phyloP scores from a whole-genome alignment of 1,140 invertebrate genomes.

The Leptoteleia sp. region DNA sequence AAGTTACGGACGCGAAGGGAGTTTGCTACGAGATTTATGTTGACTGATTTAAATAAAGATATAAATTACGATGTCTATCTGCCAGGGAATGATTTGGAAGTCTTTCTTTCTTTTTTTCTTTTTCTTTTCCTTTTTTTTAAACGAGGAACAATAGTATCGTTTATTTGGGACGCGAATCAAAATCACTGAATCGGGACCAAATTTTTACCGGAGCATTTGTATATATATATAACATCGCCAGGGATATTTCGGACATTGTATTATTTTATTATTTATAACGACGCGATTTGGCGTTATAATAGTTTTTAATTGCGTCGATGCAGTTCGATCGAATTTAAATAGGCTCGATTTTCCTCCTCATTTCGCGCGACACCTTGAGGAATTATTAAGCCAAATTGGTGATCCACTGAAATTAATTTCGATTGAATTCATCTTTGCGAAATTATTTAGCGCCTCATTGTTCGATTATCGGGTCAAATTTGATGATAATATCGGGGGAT shows the following conservation, averaged over 20 bases:
- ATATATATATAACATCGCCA: no score
- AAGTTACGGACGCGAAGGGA: conserved; percentile 30
- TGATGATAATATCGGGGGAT: no score
- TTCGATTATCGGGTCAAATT: no score
- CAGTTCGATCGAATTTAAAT: conserved; percentile 21
- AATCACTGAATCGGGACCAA: no score
- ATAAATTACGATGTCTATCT: conserved; percentile 41
- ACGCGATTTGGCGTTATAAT: no score
- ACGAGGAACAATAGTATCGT: not conserved
- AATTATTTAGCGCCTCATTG: no score
- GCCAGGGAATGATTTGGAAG: conserved; percentile 19
- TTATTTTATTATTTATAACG: no score
- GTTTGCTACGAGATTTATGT: conserved; percentile 40
- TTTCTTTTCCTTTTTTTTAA: no score
- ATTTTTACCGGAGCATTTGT: no score
- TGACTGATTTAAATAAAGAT: conserved; percentile 50
- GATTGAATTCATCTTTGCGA: no score
- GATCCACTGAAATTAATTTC: no score
- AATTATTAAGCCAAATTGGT: conserved; percentile 50
- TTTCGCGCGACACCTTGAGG: conserved; percentile 36
- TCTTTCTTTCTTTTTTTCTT: no score
- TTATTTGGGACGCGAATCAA: conserved; percentile 15
- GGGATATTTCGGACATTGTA: not conserved
- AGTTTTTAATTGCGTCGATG: conserved; percentile 15
- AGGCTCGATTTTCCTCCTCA: conserved; percentile 43